A percentile compares a stretch with the other conserved stretches of the same genome.
Evolutionary conservation across 2,888 invertebrate species (phyloP).

Genomic region (Drosophila dives): DNA sequence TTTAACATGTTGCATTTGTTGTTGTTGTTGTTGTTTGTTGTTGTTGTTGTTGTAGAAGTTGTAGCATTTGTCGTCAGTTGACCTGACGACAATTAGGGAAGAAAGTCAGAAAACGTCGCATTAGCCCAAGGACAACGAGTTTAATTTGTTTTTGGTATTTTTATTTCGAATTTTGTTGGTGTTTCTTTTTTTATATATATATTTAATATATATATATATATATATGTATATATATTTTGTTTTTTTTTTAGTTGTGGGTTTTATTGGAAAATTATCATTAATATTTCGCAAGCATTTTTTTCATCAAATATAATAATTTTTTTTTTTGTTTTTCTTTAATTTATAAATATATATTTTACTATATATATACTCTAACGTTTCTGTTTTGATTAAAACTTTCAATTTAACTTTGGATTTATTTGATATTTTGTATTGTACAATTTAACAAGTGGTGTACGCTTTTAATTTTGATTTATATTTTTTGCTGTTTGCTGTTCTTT

Average conservation of each 20-base stretch:
- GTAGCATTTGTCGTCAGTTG: slow-evolving; percentile 85
- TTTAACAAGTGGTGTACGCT: slow-evolving; percentile 23
- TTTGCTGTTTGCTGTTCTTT: slow-evolving; percentile 20
- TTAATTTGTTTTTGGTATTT: slow-evolving; percentile 30
- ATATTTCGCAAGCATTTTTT: slow-evolving; percentile 73
- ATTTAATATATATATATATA: slow-evolving; percentile 6
- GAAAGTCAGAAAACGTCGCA: slow-evolving; percentile 85
- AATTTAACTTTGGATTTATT: slow-evolving; percentile 80
- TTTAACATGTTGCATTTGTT: slow-evolving; percentile 64
- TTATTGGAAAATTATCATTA: slow-evolving; percentile 46
- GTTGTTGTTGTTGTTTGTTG: slow-evolving; percentile 61
- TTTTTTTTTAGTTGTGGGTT: slow-evolving; percentile 30
- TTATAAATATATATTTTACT: slow-evolving; percentile 10
- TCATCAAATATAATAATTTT: slow-evolving; percentile 67
- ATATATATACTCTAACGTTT: slow-evolving; percentile 35
- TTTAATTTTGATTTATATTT: slow-evolving; percentile 19
- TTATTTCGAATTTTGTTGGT: slow-evolving; percentile 51
- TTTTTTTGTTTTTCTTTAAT: slow-evolving; percentile 21
- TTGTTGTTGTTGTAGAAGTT: slow-evolving; percentile 74
- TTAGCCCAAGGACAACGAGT: slow-evolving; percentile 85
- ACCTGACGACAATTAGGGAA: slow-evolving; percentile 85
- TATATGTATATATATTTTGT: slow-evolving; percentile 13
- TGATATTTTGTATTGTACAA: slow-evolving; percentile 31
- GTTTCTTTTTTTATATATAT: slow-evolving; percentile 37
- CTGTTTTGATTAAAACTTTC: slow-evolving; percentile 28